Evolutionary conservation across 2,888 invertebrate genomes (phyloP), one percentile per base, ranked within the genome.

Genomic region (Alloscopus bannaensis): DNA sequence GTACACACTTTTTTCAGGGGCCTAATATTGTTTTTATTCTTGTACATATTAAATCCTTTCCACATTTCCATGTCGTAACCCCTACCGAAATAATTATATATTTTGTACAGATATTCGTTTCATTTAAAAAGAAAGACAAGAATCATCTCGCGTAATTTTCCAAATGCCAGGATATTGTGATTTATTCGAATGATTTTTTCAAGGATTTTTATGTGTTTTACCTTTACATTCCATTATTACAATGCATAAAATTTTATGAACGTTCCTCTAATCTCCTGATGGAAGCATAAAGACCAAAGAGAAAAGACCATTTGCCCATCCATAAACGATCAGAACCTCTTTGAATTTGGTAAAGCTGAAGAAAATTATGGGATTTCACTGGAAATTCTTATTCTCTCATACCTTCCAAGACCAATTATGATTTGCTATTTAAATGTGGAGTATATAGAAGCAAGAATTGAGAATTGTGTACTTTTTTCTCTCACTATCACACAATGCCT

Each of bases 81-180:
- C 77, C 70, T 64, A 47, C 77, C 70, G 77, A 70, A 78, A 78
- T 78, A 78, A 78, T 78, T 78, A 78, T 78, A 78, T 78, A 70
- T 78, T 75, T 18, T 64, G 50, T 24, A 24, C 55, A 31, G 57
- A 36, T 71, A 68, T 62, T 52, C 69, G 62, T 69, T 68, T 76
- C 69, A 52, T 68, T 31, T 50, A 50, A 45, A 24, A 75, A 60
- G 60, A 68, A 31, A 57, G 70, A 78, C 77, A 78, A 78, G n/a
- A n/a, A n/a, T n/a, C 13, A 36, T 78, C 77, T 78, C 59, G 31
- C 64, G 77, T 78, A 78, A 78, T 78, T 78, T 78, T 28, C 64
- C 40, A 78, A 78, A 78, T 78, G 77, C 77, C 77, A 78, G 64
- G 70, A 78, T 64, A 78, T 78, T 78, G 77, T 78, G 77, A 78